These are phyloP conservation scores for Cladopsammia gracilis DNA, from an alignment of 64 coral and sea anemone species.

Conservation along the genomic window DNA sequence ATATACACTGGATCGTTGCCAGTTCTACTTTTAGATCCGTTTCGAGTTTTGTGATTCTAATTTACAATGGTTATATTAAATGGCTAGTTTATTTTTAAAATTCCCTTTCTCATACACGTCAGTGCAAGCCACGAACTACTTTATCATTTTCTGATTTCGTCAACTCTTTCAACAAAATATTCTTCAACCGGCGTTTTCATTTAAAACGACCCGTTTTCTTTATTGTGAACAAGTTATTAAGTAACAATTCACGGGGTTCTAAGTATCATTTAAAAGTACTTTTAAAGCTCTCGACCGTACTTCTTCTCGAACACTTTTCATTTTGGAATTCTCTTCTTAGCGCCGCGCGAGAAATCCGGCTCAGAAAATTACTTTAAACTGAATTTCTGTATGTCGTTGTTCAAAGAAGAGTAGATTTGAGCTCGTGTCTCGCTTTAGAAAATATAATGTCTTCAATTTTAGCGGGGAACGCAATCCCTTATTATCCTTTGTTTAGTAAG, in stretches of 20 bases:
- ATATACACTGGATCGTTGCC: no score
- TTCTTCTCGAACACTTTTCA: background rate
- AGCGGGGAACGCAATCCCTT: background rate
- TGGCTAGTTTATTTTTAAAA: no score
- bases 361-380: background rate
- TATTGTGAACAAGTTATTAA: background rate
- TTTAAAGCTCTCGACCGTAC: background rate
- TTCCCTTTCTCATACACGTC: no score
- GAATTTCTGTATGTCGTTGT: background rate
- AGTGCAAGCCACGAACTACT: no score
- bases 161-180: no score
- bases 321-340: background rate
- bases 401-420: background rate
- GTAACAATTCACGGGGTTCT: conserved; percentile 4
- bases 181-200: background rate
- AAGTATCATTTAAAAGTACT: conserved; percentile 16
- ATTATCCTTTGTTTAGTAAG: background rate
- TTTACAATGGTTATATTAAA: no score
- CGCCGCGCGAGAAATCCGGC: no score
- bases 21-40: no score
- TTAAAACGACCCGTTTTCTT: background rate
- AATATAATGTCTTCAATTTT: background rate
- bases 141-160: no score
- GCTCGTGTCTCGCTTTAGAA: background rate
- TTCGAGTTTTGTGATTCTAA: no score